Evolutionary conservation across 2,113 vertebrate species (phyloP), one percentile per base, ranked within the genome.

Genomic region (Indicator maculatus): DNA sequence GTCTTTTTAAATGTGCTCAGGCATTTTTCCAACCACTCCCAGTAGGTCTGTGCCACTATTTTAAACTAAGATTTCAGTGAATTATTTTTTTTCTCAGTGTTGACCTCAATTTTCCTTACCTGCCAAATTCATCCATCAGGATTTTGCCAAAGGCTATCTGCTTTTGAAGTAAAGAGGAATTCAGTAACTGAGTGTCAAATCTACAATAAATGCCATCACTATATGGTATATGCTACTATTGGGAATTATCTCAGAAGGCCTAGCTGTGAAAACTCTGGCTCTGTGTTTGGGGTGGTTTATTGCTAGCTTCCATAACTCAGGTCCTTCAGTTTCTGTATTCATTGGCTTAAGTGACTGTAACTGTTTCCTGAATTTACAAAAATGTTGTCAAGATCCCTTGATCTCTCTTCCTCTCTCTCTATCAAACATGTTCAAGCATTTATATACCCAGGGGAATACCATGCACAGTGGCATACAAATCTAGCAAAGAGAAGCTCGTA

Each of bases 361-460:
- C 79, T 55, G 66, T 79, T 96, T 96, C 93, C 95, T 88, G 85
- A 93, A 93, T 86, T 88, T 91, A 90, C 81, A 90, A 90, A 95
- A 96, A 93, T 21, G 53, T 80, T 86, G 88, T 94, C 83, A 90
- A 78, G 83, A 78, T 93, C 83, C 74, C 75, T 93, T 90, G 83
- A 94, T 95, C 88, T 83, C 61, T 12, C 80, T 92, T 94, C 90
- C 90, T 88, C 79, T 8, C 2, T 50, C 58, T 84, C 80, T 80
- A 31, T 72, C 44, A 33, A 53, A 67, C 47, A 90, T n/a, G 27
- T 45, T 61, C 27, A 61, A 84, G 61, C 23, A 71, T 27, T 23
- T 26, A 45, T 27, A 55, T n/a, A 70, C 36, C 33, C 36, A 76
- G 27, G 6, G 39, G 41, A 88, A 63, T 13, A 75, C 31, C 31